Evolutionary conservation across 2,888 invertebrate species (phyloP), one percentile per base, ranked within the genome.

Genomic region (Nasonia oneida): DNA sequence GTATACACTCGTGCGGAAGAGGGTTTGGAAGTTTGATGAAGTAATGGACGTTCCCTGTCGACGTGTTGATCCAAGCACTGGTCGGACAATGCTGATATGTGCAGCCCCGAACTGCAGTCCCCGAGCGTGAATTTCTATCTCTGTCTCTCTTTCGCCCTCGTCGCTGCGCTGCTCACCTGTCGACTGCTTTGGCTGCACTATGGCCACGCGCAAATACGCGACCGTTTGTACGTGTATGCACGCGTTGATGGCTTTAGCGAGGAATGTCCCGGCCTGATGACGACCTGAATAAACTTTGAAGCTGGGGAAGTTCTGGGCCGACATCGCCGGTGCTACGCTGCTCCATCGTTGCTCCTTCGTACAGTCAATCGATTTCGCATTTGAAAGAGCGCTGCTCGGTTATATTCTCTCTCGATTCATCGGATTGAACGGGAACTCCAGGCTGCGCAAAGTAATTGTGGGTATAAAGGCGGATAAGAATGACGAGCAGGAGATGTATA

Each of bases 41-140:
- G 92, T 93, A 93, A 92, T 93, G 93, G 93, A 93, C 91, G 88
- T 92, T 92, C 92, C 89, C 90, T 92, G 93, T 93, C 90, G 90
- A 90, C 91, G 90, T 92, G 91, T 92, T 92, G 91, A 92, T 91
- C 90, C 87, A 87, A 50, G 83, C 86, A 42, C 33, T n/a, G 70
- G 2, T 2, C 47, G 47, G 37, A 83, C 37, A 73, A 73, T 73
- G 4, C 73, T 15, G 37, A 37, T 37, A 8, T n/a, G 39, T 14
- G 33, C 29, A 29, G 29, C 37, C 15, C 42, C 37, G 10, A 73
- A 61, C 57, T 61, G n/a, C 23, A 42, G 39, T 37, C 57, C n/a
- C 10, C 23, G 10, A 29, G 12, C 23, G 42, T 29, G 53, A 61
- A 61, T 39, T 64, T 14, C 81, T 42, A 29, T 33, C 23, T 76